Evolutionary conservation across 2,113 vertebrate species (phyloP).

Genomic region (Panthera leo): DNA sequence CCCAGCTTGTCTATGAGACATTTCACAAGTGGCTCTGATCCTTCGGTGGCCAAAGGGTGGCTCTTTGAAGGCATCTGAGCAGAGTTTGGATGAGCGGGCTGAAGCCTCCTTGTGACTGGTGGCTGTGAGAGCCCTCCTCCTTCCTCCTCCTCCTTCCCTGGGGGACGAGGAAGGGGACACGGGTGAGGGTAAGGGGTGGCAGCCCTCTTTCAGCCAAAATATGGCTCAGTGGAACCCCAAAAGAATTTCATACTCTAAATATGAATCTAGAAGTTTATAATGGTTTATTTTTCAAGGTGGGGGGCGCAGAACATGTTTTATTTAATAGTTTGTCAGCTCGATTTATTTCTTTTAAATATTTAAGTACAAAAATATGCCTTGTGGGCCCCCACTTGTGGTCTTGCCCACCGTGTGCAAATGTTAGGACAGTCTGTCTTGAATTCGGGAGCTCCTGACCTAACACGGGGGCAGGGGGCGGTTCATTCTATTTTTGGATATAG

Average conservation of each 20-base stretch:
- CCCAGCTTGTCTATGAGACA: rapidly evolving
- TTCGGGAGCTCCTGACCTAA: rapidly evolving
- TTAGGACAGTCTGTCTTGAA: not conserved
- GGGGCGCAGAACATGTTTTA: not conserved
- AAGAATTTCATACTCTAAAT: not conserved
- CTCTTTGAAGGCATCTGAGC: not conserved
- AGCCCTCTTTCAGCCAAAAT: not conserved
- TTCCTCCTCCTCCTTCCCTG: too few relatives aligned
- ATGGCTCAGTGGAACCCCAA: too few relatives aligned
- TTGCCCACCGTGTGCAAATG: rapidly evolving
- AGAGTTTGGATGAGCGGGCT: not conserved
- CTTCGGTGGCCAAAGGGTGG: not conserved
- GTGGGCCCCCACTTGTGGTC: not conserved
- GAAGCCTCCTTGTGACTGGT: not conserved
- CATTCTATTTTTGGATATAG: not conserved
- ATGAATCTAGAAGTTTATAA: not conserved
- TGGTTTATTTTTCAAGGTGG: not conserved
- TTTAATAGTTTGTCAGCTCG: not conserved
- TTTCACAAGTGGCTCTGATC: too few relatives aligned
- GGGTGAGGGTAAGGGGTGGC: too few relatives aligned
- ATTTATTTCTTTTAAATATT: not conserved
- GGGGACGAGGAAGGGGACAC: rapidly evolving
- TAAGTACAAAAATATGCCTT: not conserved
- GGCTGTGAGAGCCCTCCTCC: too few relatives aligned
- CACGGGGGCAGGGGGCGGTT: rapidly evolving